Base-by-base conservation (phyloP, 1,140 invertebrate species). In the Zaprionus ornatus region DNA sequence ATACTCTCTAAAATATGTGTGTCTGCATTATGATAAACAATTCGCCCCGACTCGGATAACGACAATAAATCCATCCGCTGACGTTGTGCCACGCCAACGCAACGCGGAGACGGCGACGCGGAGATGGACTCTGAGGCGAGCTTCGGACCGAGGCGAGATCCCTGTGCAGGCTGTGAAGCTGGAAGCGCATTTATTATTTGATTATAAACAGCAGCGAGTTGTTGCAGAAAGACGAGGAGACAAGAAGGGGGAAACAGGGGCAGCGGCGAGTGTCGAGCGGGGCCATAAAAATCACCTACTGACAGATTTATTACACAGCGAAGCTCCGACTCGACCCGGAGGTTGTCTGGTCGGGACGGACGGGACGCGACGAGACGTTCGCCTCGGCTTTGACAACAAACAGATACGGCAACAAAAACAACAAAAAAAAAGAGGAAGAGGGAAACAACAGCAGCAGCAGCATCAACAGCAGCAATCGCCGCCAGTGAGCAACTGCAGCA, bases 221-320 rank as follows among this genome's bases (percentile, higher is more conserved):
- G 60, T 42, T 52, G 25, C 61, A 69, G 61, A 60, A 37, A 61
- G 21, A 23, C 19, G 7, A 23, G 21, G 19, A n/a, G 45, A 50
- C 9, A 19, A 0, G 19, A 5, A n/a, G 19, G 9, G 19, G 10
- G 40, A 17, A 45, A 2, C 5, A n/a, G n/a, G 67, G 48, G 45
- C 59, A 65, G 79, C 79, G 79, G 79, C 68, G 74, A 88, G 84
- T 84, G 84, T 87, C 80, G 84, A 88, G 85, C 86, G 78, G 59
- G 82, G 78, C 85, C 85, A 88, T 88, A 90, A 88, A 88, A 88
- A 88, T 90, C 85, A 88, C 85, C 86, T 88, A 85, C 86, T 88
- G 85, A 88, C 86, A 88, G 82, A 88, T 90, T 88, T 90, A 88
- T 90, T 88, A 88, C 85, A 90, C 82, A 78, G 67, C 74, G 61